Base-by-base conservation (phyloP, 2,797 vertebrate genomes). In the Sebastes flavidus region DNA sequence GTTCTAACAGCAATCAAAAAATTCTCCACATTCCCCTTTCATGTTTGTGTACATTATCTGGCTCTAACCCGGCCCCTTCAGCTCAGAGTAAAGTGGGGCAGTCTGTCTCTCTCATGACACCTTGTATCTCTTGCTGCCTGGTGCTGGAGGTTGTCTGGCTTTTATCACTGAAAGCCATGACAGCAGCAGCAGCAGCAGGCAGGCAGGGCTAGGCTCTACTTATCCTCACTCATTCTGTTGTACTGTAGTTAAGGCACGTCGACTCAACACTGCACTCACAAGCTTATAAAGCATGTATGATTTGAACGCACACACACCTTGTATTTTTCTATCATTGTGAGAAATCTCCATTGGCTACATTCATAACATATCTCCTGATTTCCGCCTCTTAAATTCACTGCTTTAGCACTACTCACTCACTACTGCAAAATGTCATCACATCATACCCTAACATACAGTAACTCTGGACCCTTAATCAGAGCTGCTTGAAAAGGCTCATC, bases 91-190 rank as follows among this genome's bases (percentile, higher is more conserved):
- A 78, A 80, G 84, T 77, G 56, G 68, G 72, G 65, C 72, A 32
- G 72, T 65, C 66, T 38, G 72, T 88, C 77, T 80, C 73, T 66
- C 42, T 82, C 67, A 46, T n/a, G 78, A 81, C 81, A 81, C 75
- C 80, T 86, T 74, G 68, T 91, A 82, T 90, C 79, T 85, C 78
- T 77, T 4, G 42, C 69, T 77, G 88, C 70, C 65, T 84, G 82
- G 20, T 78, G 81, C 85, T 63, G 60, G 72, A 78, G 59, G 68
- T 77, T 60, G 73, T 85, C 89, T 94, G 89, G 68, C 59, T 82
- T 87, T 82, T 76, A 86, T 93, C 88, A 84, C 71, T 67, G 62
- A 74, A 72, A 65, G 69, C 72, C 5, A 13, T 73, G 75, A 84
- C 83, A 88, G 82, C 87, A 52, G 76, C 77, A 55, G 76, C 77